A percentile compares a stretch with the other conserved stretches of the same genome.
Conservation (phyloP, 37 sponge, comb jelly and placozoan species). For the Beroe forskalii region DNA sequence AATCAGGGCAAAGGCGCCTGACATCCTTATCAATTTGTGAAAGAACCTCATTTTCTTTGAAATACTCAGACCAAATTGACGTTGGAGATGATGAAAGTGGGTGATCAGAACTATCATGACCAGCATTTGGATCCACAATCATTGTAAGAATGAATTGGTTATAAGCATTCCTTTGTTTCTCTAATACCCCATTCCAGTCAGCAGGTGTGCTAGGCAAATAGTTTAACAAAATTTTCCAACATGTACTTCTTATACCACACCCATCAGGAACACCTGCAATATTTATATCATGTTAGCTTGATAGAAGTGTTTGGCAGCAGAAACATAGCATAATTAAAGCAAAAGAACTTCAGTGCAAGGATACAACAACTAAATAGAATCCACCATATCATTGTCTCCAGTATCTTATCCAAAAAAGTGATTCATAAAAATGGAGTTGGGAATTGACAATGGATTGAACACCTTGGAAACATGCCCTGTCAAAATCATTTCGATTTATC, state of each 20-base stretch:
- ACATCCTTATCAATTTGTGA: constrained; percentile 91
- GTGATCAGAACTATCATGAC: neutral
- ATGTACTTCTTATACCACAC: constrained; percentile 13
- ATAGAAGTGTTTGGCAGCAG: too few relatives aligned
- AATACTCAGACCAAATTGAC: constrained; percentile 76
- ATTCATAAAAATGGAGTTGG: neutral
- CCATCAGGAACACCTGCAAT: constrained; percentile 43
- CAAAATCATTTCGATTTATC: constrained; percentile 12
- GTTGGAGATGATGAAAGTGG: constrained; percentile 8
- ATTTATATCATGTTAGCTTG: neutral
- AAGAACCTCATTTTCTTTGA: constrained; percentile 87
- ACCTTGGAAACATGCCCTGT: constrained; percentile 52
- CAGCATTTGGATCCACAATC: constrained; percentile 15
- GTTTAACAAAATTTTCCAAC: constrained; percentile 34
- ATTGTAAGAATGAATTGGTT: constrained; percentile 16
- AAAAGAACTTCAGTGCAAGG: neutral
- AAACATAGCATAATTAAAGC: too few relatives aligned
- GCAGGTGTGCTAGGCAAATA: neutral
- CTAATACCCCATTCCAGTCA: constrained; percentile 4
- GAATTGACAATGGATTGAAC: too few relatives aligned
- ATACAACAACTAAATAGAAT: neutral
- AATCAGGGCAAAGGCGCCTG: constrained; percentile 84
- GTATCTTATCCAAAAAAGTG: neutral
- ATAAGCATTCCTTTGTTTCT: constrained; percentile 34
- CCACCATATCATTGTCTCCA: neutral